Evolutionary conservation across 1,140 invertebrate genomes (phyloP), one percentile per base, ranked within the genome.

Genomic region (Metopolophium dirhodum): DNA sequence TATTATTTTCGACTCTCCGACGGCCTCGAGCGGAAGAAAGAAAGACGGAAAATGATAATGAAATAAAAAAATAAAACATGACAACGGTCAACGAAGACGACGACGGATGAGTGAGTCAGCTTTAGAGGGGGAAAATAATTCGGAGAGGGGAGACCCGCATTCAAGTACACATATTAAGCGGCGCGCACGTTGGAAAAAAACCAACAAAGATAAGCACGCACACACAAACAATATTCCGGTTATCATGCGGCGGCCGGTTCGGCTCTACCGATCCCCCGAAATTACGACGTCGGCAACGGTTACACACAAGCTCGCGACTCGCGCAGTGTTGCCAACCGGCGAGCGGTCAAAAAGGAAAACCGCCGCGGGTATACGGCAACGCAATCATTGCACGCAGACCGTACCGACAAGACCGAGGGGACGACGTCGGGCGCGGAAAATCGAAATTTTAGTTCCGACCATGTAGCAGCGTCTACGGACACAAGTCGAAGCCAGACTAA

Each of bases 161-260:
- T 51, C 49, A 54, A 37, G 82, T 37, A 37, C 30, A 37, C 35
- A 77, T 37, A n/a, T 35, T 83, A 30, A 41, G 23, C 51, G 23
- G 23, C 9, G 88, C 23, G 61, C 7, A 45, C 51, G 22, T 89
- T 89, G 57, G 57, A 91, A 91, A 91, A 91, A 89, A 89, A 89
- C 22, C 88, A 57, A 47, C 57, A 35, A 77, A 68, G 90, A 91
- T 91, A 91, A 91, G 90, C 90, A 47, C 61, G 30, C 57, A 77
- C n/a, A 77, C 87, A 89, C n/a, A 77, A 47, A 77, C 41, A 35
- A 91, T 51, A 92, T 83, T 92, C 90, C 90, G 68, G 90, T 92
- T 92, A 92, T 92, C 90, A 92, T 92, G 90, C 30, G 18, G 68
- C 90, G 45, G 68, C 90, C 90, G 45, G 90, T 92, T 92, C 68